These are phyloP conservation scores for Platygyra sinensis DNA, from an alignment of 64 coral and sea anemone species.

Conservation along the genomic window DNA sequence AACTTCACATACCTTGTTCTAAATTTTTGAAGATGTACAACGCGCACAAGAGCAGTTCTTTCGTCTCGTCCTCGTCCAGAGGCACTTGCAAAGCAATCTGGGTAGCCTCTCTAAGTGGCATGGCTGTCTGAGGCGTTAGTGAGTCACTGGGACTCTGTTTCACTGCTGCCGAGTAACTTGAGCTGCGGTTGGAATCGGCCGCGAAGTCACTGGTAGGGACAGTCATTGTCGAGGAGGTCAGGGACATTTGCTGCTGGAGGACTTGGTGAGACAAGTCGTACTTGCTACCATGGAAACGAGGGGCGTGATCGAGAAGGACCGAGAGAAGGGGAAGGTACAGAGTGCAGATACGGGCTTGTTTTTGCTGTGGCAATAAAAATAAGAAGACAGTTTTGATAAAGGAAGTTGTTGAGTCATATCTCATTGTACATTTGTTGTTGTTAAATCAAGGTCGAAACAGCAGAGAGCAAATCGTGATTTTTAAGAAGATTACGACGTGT, in stretches of 20 bases:
- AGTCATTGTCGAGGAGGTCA: constrained; percentile 61
- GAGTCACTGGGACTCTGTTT: constrained; percentile 92
- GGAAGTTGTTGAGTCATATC: too few species aligned
- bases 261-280: constrained; percentile 62
- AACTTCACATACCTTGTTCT: constrained; percentile 78
- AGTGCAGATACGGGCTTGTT: constrained; percentile 90
- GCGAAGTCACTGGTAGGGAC: constrained; percentile 52
- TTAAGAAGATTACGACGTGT: too few species aligned
- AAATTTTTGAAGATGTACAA: constrained; percentile 96
- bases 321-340: constrained; percentile 94
- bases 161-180: constrained; percentile 64
- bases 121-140: constrained; percentile 59
- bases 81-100: constrained; percentile 93
- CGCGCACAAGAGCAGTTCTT: constrained; percentile 86
- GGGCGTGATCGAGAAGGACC: constrained; percentile 89
- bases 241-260: constrained; percentile 54
- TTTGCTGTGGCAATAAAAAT: constrained; percentile 25
- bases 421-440: too few species aligned
- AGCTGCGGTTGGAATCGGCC: constrained; percentile 85
- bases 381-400: too few species aligned
- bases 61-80: constrained; percentile 95
- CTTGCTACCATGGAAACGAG: constrained; percentile 95
- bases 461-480: too few species aligned
- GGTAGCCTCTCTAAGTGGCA: constrained; percentile 77
- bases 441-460: too few species aligned